Evolutionary conservation across 2,797 vertebrate species (phyloP).

Genomic region (Odontamblyopus rebecca): DNA sequence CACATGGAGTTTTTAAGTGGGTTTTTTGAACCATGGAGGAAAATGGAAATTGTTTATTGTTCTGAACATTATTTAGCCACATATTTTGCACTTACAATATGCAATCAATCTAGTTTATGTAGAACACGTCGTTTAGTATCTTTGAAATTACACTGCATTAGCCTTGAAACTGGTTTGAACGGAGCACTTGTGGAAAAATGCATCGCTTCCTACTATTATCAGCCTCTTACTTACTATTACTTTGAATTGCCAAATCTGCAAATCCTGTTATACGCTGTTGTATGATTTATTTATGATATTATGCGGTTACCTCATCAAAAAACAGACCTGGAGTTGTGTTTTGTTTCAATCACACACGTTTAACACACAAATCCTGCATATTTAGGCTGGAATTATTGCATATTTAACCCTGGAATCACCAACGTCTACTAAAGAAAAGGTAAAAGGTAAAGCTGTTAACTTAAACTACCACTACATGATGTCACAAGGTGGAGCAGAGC

Average conservation of each 20-base stretch:
- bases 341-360: too few relatives aligned
- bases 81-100: constrained; percentile 58
- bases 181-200: constrained; percentile 4
- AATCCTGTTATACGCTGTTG: too few relatives aligned
- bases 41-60: constrained; percentile 34
- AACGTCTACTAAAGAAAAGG: too few relatives aligned
- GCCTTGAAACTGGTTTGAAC: background rate
- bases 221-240: background rate
- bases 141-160: constrained; percentile 24
- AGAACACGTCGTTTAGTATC: constrained; percentile 27
- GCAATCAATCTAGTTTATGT: constrained; percentile 48
- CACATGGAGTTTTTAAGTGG: constrained; percentile 12
- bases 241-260: background rate
- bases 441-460: too few relatives aligned
- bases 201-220: background rate
- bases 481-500: too few relatives aligned
- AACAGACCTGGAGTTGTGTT: too few relatives aligned
- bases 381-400: too few relatives aligned
- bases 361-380: too few relatives aligned
- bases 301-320: too few relatives aligned
- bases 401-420: too few relatives aligned
- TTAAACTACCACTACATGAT: too few relatives aligned
- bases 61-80: constrained; percentile 41
- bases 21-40: constrained; percentile 18
- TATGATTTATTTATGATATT: too few relatives aligned